Evolutionary conservation across 2,797 vertebrate genomes (phyloP).

Genomic region (Chrosomus eos): DNA sequence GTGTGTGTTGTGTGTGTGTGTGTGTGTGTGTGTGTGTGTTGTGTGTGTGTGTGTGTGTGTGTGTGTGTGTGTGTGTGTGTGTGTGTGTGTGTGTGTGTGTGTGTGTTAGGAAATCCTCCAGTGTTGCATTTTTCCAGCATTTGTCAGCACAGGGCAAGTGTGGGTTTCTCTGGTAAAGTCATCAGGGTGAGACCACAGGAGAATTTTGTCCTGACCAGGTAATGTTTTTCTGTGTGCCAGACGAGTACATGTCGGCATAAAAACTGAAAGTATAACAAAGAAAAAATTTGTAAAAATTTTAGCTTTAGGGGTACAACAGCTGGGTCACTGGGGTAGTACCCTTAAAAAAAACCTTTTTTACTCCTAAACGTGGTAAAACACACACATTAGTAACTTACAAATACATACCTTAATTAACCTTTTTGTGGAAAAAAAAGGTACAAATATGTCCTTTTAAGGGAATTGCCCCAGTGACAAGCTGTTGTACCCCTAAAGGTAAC

Average conservation of each 20-base stretch:
- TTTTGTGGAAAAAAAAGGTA: no score
- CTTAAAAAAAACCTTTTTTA: no score
- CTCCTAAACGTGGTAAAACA: no score
- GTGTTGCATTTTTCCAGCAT: slow-evolving; percentile 57
- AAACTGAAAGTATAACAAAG: background rate
- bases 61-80: slow-evolving; percentile 22
- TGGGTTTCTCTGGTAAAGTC: slow-evolving; percentile 71
- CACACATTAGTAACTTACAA: no score
- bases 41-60: background rate
- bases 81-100: background rate
- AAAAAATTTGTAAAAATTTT: no score
- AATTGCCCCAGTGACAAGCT: no score
- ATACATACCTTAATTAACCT: no score
- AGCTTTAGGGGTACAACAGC: no score
- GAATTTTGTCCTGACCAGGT: slow-evolving; percentile 17
- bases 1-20: no score
- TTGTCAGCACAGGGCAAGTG: slow-evolving; percentile 54
- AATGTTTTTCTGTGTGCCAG: background rate
- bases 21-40: slow-evolving; percentile 28
- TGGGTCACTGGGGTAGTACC: no score
- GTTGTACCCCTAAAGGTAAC: no score
- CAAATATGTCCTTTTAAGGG: no score
- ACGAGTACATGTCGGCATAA: background rate
- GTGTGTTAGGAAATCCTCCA: slow-evolving; percentile 40
- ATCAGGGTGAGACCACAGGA: slow-evolving; percentile 71